Evolutionary conservation across 2,888 invertebrate species (phyloP).

Genomic region (Muschampia plurimacula): DNA sequence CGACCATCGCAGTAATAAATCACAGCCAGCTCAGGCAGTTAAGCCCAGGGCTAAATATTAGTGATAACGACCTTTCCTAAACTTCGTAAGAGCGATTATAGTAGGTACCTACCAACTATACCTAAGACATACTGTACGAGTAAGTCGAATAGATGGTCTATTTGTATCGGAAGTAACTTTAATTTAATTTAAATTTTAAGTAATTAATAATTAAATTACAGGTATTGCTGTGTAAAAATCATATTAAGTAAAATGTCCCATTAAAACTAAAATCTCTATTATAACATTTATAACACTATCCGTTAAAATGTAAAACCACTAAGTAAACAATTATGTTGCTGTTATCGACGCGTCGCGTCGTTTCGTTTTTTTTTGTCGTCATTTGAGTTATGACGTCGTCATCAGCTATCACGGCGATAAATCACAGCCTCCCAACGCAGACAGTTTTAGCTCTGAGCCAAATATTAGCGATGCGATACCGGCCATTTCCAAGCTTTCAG

Average conservation of each 20-base stretch:
- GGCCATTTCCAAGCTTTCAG: conserved; percentile 49
- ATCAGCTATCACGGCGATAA: conserved; percentile 70
- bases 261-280: no score
- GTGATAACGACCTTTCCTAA: conserved; percentile 59
- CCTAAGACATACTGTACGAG: no score
- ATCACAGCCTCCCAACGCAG: conserved; percentile 56
- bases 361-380: conserved; percentile 62
- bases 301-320: no score
- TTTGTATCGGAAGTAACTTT: no score
- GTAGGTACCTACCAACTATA: no score
- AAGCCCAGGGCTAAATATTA: conserved; percentile 56
- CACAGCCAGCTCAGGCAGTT: conserved; percentile 51
- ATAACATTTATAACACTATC: no score
- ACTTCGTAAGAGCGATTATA: no score
- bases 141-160: no score
- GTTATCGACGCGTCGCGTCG: conserved; percentile 59
- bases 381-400: conserved; percentile 72
- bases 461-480: conserved; percentile 61
- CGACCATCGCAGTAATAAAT: conserved; percentile 71
- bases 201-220: no score
- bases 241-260: no score
- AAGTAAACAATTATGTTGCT: conserved; percentile 60
- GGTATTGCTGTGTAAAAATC: no score
- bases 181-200: no score
- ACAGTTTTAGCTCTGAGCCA: conserved; percentile 49